A percentile compares a stretch with the other conserved stretches of the same genome.
These are phyloP conservation scores for Melopsittacus undulatus DNA, from an alignment of 2,797 vertebrate species.

Conservation along the genomic window DNA sequence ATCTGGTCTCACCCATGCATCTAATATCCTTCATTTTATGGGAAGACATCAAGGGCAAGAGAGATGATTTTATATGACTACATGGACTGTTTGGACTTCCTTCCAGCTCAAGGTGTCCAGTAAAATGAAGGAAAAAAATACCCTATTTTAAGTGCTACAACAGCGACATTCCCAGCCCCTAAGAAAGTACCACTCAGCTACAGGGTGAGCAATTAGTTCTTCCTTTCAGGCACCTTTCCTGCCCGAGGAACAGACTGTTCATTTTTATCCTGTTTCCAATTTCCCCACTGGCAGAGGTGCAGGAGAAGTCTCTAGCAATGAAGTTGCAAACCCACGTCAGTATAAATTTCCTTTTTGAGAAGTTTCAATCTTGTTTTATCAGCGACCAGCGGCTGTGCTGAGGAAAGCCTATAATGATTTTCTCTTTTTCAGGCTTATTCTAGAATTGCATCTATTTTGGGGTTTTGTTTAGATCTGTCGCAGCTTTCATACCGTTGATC, in stretches of 20 bases:
- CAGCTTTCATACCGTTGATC: constrained; percentile 67
- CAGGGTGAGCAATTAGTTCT: background rate
- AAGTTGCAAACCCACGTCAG: background rate
- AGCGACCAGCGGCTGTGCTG: background rate
- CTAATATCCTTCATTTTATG: background rate
- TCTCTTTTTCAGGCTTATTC: constrained; percentile 61
- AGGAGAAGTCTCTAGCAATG: background rate
- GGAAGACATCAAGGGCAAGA: background rate
- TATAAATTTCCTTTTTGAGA: constrained; percentile 45
- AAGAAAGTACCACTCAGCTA: background rate
- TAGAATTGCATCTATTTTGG: constrained; percentile 67
- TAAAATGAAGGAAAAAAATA: background rate
- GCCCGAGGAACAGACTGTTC: background rate
- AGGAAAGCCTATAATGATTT: constrained; percentile 64
- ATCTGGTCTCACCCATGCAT: accelerated
- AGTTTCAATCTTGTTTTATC: constrained; percentile 55
- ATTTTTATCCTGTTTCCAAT: constrained; percentile 14
- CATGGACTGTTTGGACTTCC: accelerated
- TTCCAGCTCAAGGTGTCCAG: background rate
- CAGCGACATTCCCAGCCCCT: background rate
- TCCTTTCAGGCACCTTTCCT: background rate
- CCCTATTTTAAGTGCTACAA: background rate
- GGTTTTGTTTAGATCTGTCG: constrained; percentile 68
- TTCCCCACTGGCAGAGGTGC: background rate
- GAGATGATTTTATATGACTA: accelerated